Percentiles rank a stretch among this genome's conserved stretches.
phyloP scores from a whole-genome alignment of 2,888 invertebrate genomes.

The Lycocerus yunnanus region DNA sequence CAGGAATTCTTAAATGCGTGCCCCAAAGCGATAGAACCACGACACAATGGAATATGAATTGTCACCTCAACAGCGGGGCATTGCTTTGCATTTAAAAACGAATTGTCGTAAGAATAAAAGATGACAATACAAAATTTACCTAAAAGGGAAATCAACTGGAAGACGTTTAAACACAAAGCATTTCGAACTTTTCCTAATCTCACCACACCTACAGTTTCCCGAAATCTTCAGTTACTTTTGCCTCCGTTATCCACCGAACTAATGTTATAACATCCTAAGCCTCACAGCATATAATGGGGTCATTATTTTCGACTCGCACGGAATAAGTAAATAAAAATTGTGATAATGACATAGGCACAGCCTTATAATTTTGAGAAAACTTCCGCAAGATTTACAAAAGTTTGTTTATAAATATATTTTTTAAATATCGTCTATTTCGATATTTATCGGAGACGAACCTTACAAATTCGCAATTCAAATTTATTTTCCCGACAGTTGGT shows the following conservation, averaged over 20 bases:
- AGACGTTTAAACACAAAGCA: background rate
- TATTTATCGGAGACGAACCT: too few relatives aligned
- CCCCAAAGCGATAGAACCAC: background rate
- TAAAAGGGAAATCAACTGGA: background rate
- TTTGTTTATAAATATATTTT: background rate
- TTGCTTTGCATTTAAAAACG: background rate
- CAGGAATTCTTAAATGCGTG: background rate
- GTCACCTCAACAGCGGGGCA: background rate
- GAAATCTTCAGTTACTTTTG: background rate
- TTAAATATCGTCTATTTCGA: too few relatives aligned
- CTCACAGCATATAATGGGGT: background rate
- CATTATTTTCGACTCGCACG: background rate
- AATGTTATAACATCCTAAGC: background rate
- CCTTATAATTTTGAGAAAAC: background rate
- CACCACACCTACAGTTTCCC: background rate
- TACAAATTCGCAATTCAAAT: too few relatives aligned
- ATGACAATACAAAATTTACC: background rate
- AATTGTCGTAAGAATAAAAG: background rate
- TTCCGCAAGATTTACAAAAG: background rate
- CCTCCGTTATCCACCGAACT: background rate
- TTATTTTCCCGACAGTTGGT: too few relatives aligned
- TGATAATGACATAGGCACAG: background rate
- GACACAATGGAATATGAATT: background rate
- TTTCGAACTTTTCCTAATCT: background rate
- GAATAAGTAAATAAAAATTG: background rate